phyloP scores from a whole-genome alignment of 2,888 invertebrate species.

The Penaeus monodon region DNA sequence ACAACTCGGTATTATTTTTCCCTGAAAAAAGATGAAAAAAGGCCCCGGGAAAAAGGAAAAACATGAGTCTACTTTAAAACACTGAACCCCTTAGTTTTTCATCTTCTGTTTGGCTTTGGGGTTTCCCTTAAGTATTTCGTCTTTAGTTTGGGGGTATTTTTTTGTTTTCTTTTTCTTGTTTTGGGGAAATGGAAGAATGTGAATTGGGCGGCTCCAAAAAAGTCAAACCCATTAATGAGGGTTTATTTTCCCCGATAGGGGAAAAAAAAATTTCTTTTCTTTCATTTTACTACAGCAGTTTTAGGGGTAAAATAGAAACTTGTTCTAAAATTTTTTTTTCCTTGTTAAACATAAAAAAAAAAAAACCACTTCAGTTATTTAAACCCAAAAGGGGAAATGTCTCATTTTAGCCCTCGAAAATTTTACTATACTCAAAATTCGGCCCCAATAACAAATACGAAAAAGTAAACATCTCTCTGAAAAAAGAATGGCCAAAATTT shows the following conservation, averaged over 20 bases:
- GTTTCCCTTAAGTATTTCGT: too few species aligned
- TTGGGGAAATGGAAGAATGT: too few species aligned
- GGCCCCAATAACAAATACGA: conserved; percentile 10
- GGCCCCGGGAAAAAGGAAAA: too few species aligned
- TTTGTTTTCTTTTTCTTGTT: too few species aligned
- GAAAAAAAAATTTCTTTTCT: too few species aligned
- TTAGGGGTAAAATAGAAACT: not conserved
- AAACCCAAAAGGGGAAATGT: conserved; percentile 10
- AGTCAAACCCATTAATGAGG: too few species aligned
- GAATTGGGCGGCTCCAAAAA: too few species aligned
- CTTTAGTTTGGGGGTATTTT: too few species aligned
- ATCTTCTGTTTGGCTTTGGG: not conserved
- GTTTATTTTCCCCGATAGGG: too few species aligned
- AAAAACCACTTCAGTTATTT: not conserved
- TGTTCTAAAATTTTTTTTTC: not conserved
- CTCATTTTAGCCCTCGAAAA: conserved; percentile 1
- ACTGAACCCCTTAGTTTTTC: conserved; percentile 2
- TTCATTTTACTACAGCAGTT: too few species aligned
- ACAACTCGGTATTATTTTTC: not conserved
- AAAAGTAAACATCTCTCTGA: conserved; percentile 8
- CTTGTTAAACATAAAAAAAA: conserved; percentile 4
- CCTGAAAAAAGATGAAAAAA: too few species aligned
- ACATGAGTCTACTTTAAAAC: not conserved
- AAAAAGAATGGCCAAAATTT: conserved; percentile 31
- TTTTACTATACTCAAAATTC: conserved; percentile 14